These are phyloP conservation scores for Dufourea novaeangliae DNA, from an alignment of 1,140 invertebrate species.

Conservation along the genomic window DNA sequence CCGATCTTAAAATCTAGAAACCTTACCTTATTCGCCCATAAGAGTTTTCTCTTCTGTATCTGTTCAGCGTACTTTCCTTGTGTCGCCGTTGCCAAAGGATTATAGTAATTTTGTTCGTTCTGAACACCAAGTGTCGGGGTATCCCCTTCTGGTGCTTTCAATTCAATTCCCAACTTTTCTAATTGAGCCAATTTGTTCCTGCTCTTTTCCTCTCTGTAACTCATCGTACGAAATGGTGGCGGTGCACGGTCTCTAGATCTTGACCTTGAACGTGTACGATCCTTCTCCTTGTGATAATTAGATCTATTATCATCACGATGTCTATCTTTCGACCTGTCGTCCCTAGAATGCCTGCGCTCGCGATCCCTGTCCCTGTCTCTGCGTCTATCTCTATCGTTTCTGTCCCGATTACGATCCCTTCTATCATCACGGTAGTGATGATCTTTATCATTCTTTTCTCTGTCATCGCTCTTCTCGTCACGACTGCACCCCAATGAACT, in stretches of 20 bases:
- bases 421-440: conserved; percentile 69
- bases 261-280: conserved; percentile 66
- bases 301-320: conserved; percentile 69
- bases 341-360: conserved; percentile 65
- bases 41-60: conserved; percentile 93
- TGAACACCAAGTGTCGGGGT: conserved; percentile 49
- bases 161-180: conserved; percentile 80
- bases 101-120: conserved; percentile 89
- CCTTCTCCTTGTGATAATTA: conserved; percentile 70
- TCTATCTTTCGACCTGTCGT: conserved; percentile 68
- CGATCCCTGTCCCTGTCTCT: conserved; percentile 59
- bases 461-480: conserved; percentile 73
- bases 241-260: conserved; percentile 73
- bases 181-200: conserved; percentile 80
- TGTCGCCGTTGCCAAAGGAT: conserved; percentile 89
- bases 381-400: conserved; percentile 70
- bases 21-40: conserved; percentile 90
- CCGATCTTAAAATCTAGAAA: background rate
- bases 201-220: conserved; percentile 78
- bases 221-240: conserved; percentile 69
- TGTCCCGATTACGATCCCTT: conserved; percentile 71
- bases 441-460: conserved; percentile 69
- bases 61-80: conserved; percentile 93
- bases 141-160: conserved; percentile 75
- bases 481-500: conserved; percentile 59